Evolutionary conservation across 2,888 invertebrate genomes (phyloP).

Genomic region (Slavum lentiscoides): DNA sequence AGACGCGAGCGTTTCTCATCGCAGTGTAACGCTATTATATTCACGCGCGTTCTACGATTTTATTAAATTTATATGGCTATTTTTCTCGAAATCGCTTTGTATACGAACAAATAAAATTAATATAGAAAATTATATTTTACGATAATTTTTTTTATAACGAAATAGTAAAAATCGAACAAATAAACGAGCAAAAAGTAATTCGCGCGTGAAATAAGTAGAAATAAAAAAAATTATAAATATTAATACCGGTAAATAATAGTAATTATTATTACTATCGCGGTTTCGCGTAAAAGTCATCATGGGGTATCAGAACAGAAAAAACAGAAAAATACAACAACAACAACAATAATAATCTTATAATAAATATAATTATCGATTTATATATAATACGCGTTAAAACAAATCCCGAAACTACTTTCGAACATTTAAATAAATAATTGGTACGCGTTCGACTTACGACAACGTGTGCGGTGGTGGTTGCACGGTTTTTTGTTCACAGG

Average conservation of each 20-base stretch:
- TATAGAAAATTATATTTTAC: not conserved
- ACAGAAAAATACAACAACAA: no score
- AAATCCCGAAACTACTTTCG: not conserved
- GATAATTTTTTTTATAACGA: no score
- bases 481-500: constrained; percentile 47
- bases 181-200: no score
- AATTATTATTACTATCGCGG: no score
- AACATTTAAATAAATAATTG: not conserved
- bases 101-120: not conserved
- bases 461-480: constrained; percentile 39
- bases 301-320: no score
- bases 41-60: not conserved
- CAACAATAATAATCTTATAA: no score
- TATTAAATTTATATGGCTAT: not conserved
- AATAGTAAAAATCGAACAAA: no score
- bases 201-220: no score
- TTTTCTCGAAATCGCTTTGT: not conserved
- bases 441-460: constrained; percentile 26
- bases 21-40: not conserved
- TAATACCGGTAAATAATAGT: no score
- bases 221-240: no score
- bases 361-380: no score
- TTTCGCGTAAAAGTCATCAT: no score
- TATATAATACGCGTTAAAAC: not conserved
- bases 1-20: not conserved